Base-by-base conservation (phyloP, 1,140 invertebrate genomes). In the Nephila pilipes region DNA sequence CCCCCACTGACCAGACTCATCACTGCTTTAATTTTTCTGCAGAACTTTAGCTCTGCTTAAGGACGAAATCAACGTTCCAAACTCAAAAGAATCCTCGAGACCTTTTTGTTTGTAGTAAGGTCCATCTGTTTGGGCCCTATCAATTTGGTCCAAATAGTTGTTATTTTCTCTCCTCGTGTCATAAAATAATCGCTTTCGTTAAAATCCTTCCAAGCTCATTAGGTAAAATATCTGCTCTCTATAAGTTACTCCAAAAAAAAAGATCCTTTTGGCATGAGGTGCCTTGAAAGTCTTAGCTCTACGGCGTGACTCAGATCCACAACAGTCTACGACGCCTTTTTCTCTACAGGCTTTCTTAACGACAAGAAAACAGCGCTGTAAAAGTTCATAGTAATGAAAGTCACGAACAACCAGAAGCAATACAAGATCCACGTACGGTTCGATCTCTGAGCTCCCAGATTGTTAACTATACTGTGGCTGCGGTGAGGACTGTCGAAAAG, bases 351-450 rank as follows among this genome's bases (percentile, higher is more conserved):
- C 2, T 65, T 54, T 8, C 60, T 83, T 2, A 91, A 91, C 1
- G 90, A 91, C 79, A 91, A 29, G 22, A 91, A 36, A 22, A 85
- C 80, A 12, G 90, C 69, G 32, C 90, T 63, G 60, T 83, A 91
- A 22, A n/a, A n/a, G n/a, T 55, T 46, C 69, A 85, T n/a, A 18
- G 79, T 85, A 32, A 91, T 29, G 14, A 81, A 63, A 3, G 36
- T 54, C 32, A 65, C 80, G 8, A 85, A 81, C 79, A 55, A 91
- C 79, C 80, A 83, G n/a, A 38, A 63, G 3, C 69, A 36, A 10
- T 29, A 91, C 3, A 58, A 22, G 8, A 91, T 46, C 55, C 38
- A 29, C 0, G 46, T n/a, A n/a, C 36, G 16, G 55, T 46, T 1
- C 8, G 29, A 22, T 25, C 22, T 10, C 36, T 29, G 1, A 38